Conservation (phyloP, 2,113 vertebrate species). For the Heptranchias perlo region DNA sequence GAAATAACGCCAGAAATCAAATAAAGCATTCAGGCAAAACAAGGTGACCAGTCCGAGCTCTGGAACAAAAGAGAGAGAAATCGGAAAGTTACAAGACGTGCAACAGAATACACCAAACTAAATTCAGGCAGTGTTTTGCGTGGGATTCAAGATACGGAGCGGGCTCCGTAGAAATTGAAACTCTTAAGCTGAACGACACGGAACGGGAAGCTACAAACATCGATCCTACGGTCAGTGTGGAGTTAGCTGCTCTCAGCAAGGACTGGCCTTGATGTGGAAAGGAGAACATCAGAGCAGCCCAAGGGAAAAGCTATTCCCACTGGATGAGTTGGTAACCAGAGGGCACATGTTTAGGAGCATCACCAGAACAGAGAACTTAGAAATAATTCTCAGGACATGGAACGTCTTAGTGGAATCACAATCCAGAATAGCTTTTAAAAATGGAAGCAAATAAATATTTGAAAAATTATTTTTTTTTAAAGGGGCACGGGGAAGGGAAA, state of each 20-base stretch:
- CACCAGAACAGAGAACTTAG: too few species aligned
- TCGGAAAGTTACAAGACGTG: background rate
- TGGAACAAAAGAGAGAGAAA: slow-evolving; percentile 46
- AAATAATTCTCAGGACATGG: background rate
- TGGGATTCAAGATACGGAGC: background rate
- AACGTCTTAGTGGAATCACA: background rate
- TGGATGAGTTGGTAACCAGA: background rate
- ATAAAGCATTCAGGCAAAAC: slow-evolving; percentile 86
- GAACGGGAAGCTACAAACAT: background rate
- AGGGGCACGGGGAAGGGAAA: background rate
- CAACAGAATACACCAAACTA: background rate
- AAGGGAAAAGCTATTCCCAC: background rate
- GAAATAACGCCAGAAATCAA: slow-evolving; percentile 95
- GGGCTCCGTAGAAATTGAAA: background rate
- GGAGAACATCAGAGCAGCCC: background rate
- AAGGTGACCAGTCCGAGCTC: slow-evolving; percentile 76
- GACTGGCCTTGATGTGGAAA: too few species aligned
- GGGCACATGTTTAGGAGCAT: too few species aligned
- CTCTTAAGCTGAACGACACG: background rate
- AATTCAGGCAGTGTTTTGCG: background rate
- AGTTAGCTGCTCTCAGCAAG: background rate
- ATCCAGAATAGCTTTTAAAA: background rate
- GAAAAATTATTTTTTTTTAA: background rate
- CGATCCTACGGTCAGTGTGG: background rate
- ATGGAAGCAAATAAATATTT: background rate